phyloP scores from a whole-genome alignment of 2,113 vertebrate species.

The Rhinoptilus africanus region DNA sequence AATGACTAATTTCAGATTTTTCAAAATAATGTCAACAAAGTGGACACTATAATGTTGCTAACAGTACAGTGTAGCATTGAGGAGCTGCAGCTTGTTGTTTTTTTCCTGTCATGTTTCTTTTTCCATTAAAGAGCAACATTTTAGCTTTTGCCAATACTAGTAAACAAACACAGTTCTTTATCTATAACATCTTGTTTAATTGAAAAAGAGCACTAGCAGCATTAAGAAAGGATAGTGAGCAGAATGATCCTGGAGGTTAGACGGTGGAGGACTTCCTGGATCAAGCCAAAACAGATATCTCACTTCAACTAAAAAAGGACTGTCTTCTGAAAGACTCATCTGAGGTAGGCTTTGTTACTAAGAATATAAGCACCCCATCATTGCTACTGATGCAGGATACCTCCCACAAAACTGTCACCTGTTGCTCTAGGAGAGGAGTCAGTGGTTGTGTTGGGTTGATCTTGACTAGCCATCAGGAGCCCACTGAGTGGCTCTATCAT shows the following conservation, averaged over 20 bases:
- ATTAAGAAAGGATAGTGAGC: neutral
- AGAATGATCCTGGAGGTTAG: neutral
- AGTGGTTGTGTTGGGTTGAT: neutral
- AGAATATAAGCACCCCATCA: neutral
- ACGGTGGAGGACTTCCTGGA: neutral
- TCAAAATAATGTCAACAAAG: neutral
- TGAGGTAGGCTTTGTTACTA: neutral
- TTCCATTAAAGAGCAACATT: neutral
- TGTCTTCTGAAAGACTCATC: neutral
- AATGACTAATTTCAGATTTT: constrained; percentile 16
- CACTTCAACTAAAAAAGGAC: neutral
- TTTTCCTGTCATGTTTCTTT: neutral
- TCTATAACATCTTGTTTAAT: neutral
- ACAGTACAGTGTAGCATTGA: neutral
- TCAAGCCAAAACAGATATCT: neutral
- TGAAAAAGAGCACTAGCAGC: neutral
- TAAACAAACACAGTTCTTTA: neutral
- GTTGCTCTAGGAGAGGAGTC: neutral
- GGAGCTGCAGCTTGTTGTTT: neutral
- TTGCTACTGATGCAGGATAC: neutral
- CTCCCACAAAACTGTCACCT: neutral
- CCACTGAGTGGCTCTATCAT: neutral
- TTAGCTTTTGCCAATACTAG: neutral
- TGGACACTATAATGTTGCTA: neutral
- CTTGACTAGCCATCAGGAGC: neutral